Conservation (phyloP, 1,140 invertebrate species). For the Drosophila bocqueti region DNA sequence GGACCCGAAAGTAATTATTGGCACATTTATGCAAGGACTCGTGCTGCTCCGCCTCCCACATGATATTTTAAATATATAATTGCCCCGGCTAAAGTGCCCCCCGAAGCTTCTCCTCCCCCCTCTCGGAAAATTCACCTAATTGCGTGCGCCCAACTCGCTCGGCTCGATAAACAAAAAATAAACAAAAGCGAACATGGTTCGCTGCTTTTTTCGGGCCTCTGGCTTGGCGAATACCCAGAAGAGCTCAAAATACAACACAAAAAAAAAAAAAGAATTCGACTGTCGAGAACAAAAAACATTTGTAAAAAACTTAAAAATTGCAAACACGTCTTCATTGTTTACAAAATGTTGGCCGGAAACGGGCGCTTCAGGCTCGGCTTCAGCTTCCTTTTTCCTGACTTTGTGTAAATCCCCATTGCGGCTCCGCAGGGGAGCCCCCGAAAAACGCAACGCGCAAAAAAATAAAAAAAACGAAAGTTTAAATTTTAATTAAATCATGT, state of each 20-base stretch:
- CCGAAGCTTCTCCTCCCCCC: conserved; percentile 1
- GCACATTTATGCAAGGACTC: conserved; percentile 80
- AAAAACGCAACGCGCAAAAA: conserved; percentile 12
- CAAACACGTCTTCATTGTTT: conserved; percentile 84
- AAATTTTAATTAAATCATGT: conserved; percentile 84
- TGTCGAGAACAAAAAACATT: conserved; percentile 63
- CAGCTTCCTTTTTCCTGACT: conserved; percentile 32
- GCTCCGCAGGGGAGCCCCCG: conserved; percentile 21
- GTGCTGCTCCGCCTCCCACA: conserved; percentile 45
- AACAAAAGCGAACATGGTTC: conserved; percentile 56
- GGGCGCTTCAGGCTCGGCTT: conserved; percentile 45
- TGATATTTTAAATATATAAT: conserved; percentile 81
- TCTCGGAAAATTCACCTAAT: conserved; percentile 56
- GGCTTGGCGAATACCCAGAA: conserved; percentile 24
- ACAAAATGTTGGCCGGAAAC: conserved; percentile 81
- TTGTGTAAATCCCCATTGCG: conserved; percentile 68
- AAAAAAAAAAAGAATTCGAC: conserved; percentile 3
- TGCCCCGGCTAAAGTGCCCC: conserved; percentile 47
- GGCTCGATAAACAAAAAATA: conserved; percentile 53
- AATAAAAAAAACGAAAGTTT: conserved; percentile 61
- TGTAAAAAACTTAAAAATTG: conserved; percentile 84
- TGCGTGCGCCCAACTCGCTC: conserved; percentile 57
- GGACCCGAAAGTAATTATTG: conserved; percentile 78
- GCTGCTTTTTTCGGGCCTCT: conserved; percentile 46
- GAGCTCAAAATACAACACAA: conserved; percentile 16